Evolutionary conservation across 2,888 invertebrate genomes (phyloP).

Genomic region (Lycophotia porphyrea): DNA sequence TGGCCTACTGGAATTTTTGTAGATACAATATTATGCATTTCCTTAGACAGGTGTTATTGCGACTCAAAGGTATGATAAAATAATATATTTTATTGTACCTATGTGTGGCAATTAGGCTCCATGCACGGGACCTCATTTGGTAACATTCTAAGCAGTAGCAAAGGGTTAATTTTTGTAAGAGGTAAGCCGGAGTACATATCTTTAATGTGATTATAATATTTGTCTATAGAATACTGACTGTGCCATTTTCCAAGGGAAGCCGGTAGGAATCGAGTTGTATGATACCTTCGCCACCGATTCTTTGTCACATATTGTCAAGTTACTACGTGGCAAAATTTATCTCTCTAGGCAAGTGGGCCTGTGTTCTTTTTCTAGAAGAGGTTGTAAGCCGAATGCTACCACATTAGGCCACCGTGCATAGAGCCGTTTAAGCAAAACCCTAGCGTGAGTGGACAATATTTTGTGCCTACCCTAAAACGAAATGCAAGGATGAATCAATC

Average conservation of each 20-base stretch:
- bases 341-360: not conserved
- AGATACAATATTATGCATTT: conserved; percentile 51
- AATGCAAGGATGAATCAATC: conserved; percentile 36
- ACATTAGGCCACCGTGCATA: not conserved
- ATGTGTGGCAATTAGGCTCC: not conserved
- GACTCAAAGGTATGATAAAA: conserved; percentile 39
- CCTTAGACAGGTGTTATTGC: not conserved
- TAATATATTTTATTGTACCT: conserved; percentile 58
- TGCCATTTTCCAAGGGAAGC: no score
- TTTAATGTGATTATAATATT: no score
- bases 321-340: not conserved
- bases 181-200: no score
- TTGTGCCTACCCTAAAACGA: conserved; percentile 35
- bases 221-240: no score
- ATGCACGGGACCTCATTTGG: not conserved
- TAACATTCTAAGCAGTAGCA: no score
- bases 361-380: not conserved
- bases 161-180: no score
- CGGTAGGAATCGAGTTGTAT: no score
- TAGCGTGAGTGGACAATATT: not conserved
- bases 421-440: not conserved
- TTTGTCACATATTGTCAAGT: not conserved
- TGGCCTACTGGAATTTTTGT: conserved; percentile 52
- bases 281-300: no score
- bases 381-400: not conserved